Percentiles rank a stretch among this genome's conserved stretches.
Evolutionary conservation across 2,113 vertebrate species (phyloP).

Genomic region (Hydrolagus affinis): DNA sequence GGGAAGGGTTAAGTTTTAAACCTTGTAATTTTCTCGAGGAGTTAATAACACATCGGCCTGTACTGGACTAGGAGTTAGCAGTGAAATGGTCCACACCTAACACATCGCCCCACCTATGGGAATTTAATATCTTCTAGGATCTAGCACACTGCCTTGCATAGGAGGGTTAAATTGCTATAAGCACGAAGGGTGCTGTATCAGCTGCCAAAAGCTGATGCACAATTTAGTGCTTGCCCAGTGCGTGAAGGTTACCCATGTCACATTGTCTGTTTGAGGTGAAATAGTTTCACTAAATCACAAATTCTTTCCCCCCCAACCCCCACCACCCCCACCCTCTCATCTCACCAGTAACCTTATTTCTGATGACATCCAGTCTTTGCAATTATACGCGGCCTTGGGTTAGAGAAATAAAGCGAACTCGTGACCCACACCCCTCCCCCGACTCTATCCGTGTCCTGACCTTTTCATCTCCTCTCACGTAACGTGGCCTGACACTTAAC

Average conservation of each 20-base stretch:
- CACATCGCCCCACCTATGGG: neutral
- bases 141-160: neutral
- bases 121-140: neutral
- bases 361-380: constrained; percentile 1
- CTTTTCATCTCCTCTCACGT: neutral
- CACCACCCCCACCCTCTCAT: neutral
- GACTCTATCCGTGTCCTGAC: neutral
- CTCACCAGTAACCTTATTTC: constrained; percentile 1
- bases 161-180: constrained; percentile 18
- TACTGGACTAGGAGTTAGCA: no score
- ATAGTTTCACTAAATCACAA: constrained; percentile 26
- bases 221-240: constrained; percentile 1
- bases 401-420: constrained; percentile 13
- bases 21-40: no score
- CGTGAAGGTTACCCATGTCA: constrained; percentile 26
- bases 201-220: neutral
- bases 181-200: neutral
- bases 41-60: no score
- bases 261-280: constrained; percentile 21
- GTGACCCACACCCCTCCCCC: neutral
- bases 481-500: constrained; percentile 15
- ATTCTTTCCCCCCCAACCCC: neutral
- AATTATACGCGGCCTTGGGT: constrained; percentile 14
- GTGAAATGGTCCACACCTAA: no score
- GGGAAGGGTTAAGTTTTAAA: no score